Conservation (phyloP, 2,888 invertebrate species). For the Nomada goodeniana region DNA sequence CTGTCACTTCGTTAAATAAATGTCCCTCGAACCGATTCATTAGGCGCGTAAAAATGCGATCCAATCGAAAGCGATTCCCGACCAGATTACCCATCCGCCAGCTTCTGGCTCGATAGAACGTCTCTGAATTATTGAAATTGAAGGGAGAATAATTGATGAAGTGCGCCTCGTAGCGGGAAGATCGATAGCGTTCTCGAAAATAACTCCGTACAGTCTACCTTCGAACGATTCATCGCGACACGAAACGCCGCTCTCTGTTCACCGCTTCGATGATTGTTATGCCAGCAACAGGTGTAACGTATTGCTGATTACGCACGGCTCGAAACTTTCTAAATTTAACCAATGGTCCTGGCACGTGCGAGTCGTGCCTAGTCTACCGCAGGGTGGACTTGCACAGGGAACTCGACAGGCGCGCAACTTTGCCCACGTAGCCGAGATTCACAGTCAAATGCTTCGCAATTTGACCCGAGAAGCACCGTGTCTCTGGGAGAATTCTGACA, state of each 20-base stretch:
- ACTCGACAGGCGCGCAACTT: neutral
- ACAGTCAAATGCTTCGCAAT: neutral
- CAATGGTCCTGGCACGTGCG: neutral
- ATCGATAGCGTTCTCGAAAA: slow-evolving; percentile 69
- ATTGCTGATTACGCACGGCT: slow-evolving; percentile 28
- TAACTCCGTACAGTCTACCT: slow-evolving; percentile 13
- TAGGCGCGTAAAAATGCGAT: neutral
- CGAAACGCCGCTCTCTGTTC: neutral
- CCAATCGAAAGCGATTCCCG: neutral
- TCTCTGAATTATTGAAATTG: slow-evolving; percentile 62
- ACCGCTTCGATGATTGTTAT: slow-evolving; percentile 44
- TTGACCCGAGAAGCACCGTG: neutral
- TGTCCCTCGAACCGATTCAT: neutral
- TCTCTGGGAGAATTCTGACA: neutral
- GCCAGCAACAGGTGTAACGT: slow-evolving; percentile 65
- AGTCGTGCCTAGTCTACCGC: neutral
- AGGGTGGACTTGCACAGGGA: neutral
- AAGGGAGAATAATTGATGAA: slow-evolving; percentile 62
- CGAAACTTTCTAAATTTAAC: neutral
- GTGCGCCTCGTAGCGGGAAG: slow-evolving; percentile 30
- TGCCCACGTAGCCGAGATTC: neutral
- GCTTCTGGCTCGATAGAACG: slow-evolving; percentile 5
- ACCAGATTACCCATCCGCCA: slow-evolving; percentile 22
- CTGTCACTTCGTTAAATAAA: neutral
- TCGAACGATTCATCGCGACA: neutral